Conservation (phyloP, 2,113 vertebrate species). For the Macheiramphus alcinus region DNA sequence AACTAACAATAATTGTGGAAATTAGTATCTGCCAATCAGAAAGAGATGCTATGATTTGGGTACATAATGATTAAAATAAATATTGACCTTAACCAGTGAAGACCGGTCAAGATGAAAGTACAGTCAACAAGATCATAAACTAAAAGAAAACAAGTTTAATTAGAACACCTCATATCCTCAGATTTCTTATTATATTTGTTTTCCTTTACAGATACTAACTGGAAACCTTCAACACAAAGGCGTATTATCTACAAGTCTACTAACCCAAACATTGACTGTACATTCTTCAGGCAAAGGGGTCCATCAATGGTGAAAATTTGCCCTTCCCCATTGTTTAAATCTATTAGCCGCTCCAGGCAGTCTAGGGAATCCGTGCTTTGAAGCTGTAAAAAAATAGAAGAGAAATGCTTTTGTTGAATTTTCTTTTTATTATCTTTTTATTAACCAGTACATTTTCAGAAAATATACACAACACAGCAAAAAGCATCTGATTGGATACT, state of each 20-base stretch:
- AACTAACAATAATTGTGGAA: background rate
- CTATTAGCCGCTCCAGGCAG: conserved; percentile 90
- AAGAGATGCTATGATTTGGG: background rate
- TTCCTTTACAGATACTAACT: background rate
- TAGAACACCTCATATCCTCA: background rate
- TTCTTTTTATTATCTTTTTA: background rate
- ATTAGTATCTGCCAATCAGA: background rate
- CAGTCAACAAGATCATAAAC: background rate
- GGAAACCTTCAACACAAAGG: background rate
- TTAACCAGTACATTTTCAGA: background rate
- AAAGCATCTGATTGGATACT: background rate
- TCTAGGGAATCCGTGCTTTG: conserved; percentile 91
- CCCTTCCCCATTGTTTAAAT: conserved; percentile 91
- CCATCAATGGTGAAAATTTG: conserved; percentile 96
- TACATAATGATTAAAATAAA: background rate
- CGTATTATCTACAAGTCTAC: background rate
- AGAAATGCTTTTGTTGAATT: background rate
- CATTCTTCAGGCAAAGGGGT: conserved; percentile 93
- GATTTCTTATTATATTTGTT: background rate
- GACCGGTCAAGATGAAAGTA: background rate
- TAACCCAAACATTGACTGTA: conserved; percentile 97
- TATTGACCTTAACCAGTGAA: background rate
- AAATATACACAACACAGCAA: background rate
- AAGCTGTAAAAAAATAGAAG: conserved; percentile 73
- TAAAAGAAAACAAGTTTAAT: background rate